Base-by-base conservation (phyloP, 2,888 invertebrate species). In the Augiades crinisus region DNA sequence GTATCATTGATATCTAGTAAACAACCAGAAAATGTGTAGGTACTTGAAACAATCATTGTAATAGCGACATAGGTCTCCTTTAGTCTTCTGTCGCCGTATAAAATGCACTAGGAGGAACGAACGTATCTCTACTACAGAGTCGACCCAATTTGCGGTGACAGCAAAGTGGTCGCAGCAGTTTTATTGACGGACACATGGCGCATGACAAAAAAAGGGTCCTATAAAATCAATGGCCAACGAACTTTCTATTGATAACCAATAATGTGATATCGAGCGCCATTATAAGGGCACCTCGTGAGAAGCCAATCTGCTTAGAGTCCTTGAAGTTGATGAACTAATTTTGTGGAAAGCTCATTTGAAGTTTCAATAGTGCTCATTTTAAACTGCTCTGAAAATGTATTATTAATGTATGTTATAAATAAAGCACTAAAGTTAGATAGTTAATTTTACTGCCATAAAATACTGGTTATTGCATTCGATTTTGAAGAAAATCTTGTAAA, bases 191-290 rank as follows among this genome's bases (percentile, higher is more conserved):
- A 14, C 47, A 47, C 31, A 21, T 40, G 47, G n/a, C 47, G 37
- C 37, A 31, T 38, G 38, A 47, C 47, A 47, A 47, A 63, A 64
- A 59, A 57, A n/a, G n/a, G 60, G 54, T 59, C 60, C 64, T 66
- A 68, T 67, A 59, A 66, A 62, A 65, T 62, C 61, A 64, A 61
- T 65, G 54, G 40, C 47, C 40, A 41, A 30, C 31, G 22, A 38
- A 47, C 40, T 40, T 40, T 31, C 40, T 40, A 49, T 49, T 34
- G 49, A 49, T 41, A 47, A 38, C 30, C 47, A 47, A 40, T 47
- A 47, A n/a, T 43, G 40, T 40, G 33, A 38, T 31, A 47, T 47
- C 47, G 47, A 38, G 47, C 24, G 33, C 47, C 33, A 40, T 47
- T 47, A 38, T 31, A 47, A 47, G 47, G 24, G 33, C 30, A 49